Base-by-base conservation (phyloP, 1,140 invertebrate genomes). In the Papilio aristodemus region DNA sequence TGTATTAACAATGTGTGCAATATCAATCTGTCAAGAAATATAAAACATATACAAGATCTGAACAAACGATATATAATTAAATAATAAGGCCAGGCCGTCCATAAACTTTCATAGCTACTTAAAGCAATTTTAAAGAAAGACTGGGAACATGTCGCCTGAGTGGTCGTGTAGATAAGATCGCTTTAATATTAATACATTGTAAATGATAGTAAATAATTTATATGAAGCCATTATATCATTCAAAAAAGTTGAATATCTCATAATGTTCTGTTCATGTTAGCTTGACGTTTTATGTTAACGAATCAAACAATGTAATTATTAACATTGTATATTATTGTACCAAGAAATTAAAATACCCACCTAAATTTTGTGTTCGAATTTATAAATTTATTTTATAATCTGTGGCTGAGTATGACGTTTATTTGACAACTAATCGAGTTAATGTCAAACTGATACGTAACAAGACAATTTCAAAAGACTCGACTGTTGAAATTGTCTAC, bases 1-100 rank as follows among this genome's bases (percentile, higher is more conserved):
- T n/a, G n/a, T n/a, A n/a, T n/a, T 59, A 59, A 25, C 10, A 54
- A 60, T 19, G 14, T 60, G 32, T 60, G 32, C 58, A 60, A 60
- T 50, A 50, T 59, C 13, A 58, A 14, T 36, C 36, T 60, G 27
- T 37, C 27, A 10, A 37, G 13, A 38, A 60, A 60, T 60, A 38
- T 11, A 2, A 11, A 59, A 32, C 14, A 9, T 60, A 60, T 60
- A 38, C 25, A 59, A 74, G 72, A 77, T 74, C 72, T 74, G 71
- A 72, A 50, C 60, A 58, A 71, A 67, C 70, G 41, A 68, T 71
- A 68, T 59, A 62, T 39, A 64, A 68, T 68, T 46, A 17, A 8
- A 50, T 50, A 11, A 38, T 60, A 83, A 88, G 87, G 87, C 86
- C 84, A 88, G 80, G 86, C 89, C 89, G 89, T 91, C 89, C 89